A percentile compares a stretch with the other conserved stretches of the same genome.
phyloP scores from a whole-genome alignment of 2,888 invertebrate species.

The Hemistola chrysoprasaria region DNA sequence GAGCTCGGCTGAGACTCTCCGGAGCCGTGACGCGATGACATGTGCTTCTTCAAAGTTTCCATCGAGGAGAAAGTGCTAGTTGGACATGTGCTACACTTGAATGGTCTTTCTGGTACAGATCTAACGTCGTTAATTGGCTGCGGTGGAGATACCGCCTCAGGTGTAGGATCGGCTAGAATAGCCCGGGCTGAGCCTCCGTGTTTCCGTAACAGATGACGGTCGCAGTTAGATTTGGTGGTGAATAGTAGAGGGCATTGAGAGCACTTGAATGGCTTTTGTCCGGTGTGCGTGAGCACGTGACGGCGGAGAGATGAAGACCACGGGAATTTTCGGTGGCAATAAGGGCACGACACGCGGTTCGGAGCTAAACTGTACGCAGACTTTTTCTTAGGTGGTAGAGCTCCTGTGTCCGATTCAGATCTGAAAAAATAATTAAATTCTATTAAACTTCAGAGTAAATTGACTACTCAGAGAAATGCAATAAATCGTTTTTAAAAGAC shows the following conservation, averaged over 20 bases:
- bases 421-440: constrained; percentile 56
- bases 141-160: constrained; percentile 56
- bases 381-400: constrained; percentile 88
- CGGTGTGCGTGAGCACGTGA: constrained; percentile 97
- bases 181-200: constrained; percentile 83
- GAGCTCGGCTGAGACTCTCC: constrained; percentile 70
- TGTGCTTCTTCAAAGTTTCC: constrained; percentile 90
- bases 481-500: too few relatives aligned
- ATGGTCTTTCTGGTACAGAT: constrained; percentile 89
- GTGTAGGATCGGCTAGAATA: constrained; percentile 63
- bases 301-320: constrained; percentile 98
- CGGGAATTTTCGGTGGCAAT: constrained; percentile 96
- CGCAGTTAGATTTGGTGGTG: constrained; percentile 98
- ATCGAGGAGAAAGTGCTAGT: constrained; percentile 91
- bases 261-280: constrained; percentile 98
- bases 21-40: constrained; percentile 86
- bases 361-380: constrained; percentile 98
- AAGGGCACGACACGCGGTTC: constrained; percentile 95
- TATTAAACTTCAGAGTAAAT: too few relatives aligned
- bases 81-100: constrained; percentile 90
- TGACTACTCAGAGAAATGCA: too few relatives aligned
- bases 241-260: constrained; percentile 95
- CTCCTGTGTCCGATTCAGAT: constrained; percentile 84
- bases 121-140: constrained; percentile 68
- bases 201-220: constrained; percentile 94